A percentile compares a stretch with the other conserved stretches of the same genome.
Conservation (phyloP, 1,140 invertebrate genomes). For the Hestina assimilis region DNA sequence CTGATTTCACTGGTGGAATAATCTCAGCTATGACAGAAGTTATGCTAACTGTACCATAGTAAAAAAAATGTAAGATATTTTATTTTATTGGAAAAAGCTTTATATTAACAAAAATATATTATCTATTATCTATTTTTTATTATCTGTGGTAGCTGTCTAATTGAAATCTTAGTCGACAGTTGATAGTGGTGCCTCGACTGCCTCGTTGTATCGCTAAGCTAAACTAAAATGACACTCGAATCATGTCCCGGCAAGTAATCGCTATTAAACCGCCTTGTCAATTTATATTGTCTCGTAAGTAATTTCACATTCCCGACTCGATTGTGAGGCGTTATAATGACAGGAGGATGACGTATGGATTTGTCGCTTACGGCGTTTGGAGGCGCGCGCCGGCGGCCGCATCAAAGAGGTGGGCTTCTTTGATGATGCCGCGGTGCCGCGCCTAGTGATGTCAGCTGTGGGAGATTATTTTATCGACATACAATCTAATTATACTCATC, state of each 20-base stretch:
- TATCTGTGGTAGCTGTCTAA: constrained; percentile 16
- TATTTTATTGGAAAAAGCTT: no score
- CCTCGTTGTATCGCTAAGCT: constrained; percentile 21
- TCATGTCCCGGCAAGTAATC: constrained; percentile 47
- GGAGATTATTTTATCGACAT: constrained; percentile 30
- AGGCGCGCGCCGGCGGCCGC: constrained; percentile 74
- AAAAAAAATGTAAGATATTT: no score
- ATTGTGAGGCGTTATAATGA: constrained; percentile 77
- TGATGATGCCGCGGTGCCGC: constrained; percentile 71
- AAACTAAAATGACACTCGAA: constrained; percentile 38
- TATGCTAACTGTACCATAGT: no score
- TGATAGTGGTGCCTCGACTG: no score
- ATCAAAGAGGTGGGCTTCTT: constrained; percentile 77
- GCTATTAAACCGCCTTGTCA: constrained; percentile 72
- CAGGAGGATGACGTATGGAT: constrained; percentile 77
- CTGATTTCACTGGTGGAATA: no score
- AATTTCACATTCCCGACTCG: constrained; percentile 73
- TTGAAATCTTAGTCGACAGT: constrained; percentile 15
- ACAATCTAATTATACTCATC: background rate
- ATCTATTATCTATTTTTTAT: no score
- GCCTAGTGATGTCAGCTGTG: constrained; percentile 39
- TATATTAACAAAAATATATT: no score
- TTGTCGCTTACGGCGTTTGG: constrained; percentile 76
- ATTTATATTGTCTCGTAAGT: constrained; percentile 77
- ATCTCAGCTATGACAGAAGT: no score